Evolutionary conservation across 1,140 invertebrate genomes (phyloP).

Genomic region (Melitaea cinxia): DNA sequence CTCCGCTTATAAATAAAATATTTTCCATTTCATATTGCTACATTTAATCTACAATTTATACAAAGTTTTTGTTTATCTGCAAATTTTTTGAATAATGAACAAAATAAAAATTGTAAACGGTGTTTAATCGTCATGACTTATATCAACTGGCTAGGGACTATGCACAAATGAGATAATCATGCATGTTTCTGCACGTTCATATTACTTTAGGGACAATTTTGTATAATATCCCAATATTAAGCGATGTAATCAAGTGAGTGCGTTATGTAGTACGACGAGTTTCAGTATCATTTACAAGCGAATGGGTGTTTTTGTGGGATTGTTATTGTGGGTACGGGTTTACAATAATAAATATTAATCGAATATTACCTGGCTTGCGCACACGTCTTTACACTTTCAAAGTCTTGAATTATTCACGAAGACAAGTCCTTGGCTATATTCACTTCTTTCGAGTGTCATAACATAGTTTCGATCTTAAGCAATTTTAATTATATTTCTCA

Average conservation of each 20-base stretch:
- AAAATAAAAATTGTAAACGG: not conserved
- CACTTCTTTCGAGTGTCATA: slow-evolving; percentile 30
- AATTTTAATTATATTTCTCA: slow-evolving; percentile 10
- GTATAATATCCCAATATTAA: slow-evolving; percentile 26
- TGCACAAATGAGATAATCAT: slow-evolving; percentile 9
- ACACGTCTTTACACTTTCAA: slow-evolving; percentile 66
- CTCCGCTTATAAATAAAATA: too few relatives aligned
- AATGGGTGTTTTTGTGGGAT: slow-evolving; percentile 58
- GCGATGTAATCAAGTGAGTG: slow-evolving; percentile 53
- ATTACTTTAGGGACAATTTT: slow-evolving; percentile 8
- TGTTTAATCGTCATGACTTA: not conserved
- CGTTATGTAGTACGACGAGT: slow-evolving; percentile 47
- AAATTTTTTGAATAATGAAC: not conserved
- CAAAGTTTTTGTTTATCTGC: not conserved
- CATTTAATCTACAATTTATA: not conserved
- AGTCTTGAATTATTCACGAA: slow-evolving; percentile 69
- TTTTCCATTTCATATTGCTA: not conserved
- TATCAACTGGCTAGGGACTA: not conserved
- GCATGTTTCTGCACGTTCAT: slow-evolving; percentile 8
- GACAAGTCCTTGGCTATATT: slow-evolving; percentile 40
- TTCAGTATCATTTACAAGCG: slow-evolving; percentile 49
- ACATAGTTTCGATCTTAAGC: slow-evolving; percentile 24
- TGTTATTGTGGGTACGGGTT: slow-evolving; percentile 52
- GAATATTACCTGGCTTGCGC: slow-evolving; percentile 67
- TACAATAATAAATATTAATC: slow-evolving; percentile 76